Evolutionary conservation across 2,888 invertebrate genomes (phyloP).

Genomic region (Polydrusus tereticollis): DNA sequence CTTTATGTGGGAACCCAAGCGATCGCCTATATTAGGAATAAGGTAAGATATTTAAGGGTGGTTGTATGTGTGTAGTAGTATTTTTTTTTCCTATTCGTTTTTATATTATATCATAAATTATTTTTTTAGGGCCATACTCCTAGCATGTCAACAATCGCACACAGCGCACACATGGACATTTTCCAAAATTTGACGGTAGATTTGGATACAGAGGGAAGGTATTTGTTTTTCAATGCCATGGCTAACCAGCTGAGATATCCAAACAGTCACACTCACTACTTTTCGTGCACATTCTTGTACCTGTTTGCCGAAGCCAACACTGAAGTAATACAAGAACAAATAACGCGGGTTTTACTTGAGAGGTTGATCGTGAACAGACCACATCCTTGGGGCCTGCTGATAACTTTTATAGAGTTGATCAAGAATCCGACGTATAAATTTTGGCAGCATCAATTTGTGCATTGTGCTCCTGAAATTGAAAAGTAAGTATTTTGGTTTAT

Average conservation of each 20-base stretch:
- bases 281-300: constrained; percentile 97
- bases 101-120: too few relatives aligned
- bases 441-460: constrained; percentile 99
- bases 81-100: not conserved
- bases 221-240: constrained; percentile 97
- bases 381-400: constrained; percentile 98
- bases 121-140: constrained; percentile 80
- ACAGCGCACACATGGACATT: constrained; percentile 99
- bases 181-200: constrained; percentile 99
- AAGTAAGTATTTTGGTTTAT: constrained; percentile 83
- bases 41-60: constrained; percentile 65
- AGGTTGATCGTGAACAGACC: constrained; percentile 97
- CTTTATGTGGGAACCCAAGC: constrained; percentile 98
- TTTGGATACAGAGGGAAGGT: constrained; percentile 97
- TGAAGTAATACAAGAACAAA: constrained; percentile 98
- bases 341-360: constrained; percentile 95
- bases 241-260: constrained; percentile 99
- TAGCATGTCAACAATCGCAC: constrained; percentile 97
- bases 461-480: constrained; percentile 99
- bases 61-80: too few relatives aligned
- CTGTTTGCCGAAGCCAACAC: constrained; percentile 98
- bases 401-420: constrained; percentile 99
- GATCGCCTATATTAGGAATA: constrained; percentile 90
- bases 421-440: constrained; percentile 99
- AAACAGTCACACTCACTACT: constrained; percentile 99